A percentile compares a stretch with the other conserved stretches of the same genome.
Evolutionary conservation across 2,113 vertebrate genomes (phyloP).

Genomic region (Pachyramphus minor): DNA sequence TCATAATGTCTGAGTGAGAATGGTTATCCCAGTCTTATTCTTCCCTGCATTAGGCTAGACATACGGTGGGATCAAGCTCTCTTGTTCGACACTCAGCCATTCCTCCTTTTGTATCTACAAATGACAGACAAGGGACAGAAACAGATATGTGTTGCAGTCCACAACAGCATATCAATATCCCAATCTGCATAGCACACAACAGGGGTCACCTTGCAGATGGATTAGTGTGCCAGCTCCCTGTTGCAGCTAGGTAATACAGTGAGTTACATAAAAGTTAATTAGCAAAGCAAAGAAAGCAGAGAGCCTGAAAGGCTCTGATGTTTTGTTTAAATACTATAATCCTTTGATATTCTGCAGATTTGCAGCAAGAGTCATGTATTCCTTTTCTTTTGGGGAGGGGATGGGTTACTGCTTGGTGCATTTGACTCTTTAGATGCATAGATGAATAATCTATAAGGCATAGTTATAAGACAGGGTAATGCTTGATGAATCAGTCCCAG

Average conservation of each 20-base stretch:
- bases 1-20: background rate
- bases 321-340: conserved; percentile 48
- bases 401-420: background rate
- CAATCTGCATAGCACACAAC: conserved; percentile 40
- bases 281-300: conserved; percentile 54
- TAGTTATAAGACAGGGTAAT: background rate
- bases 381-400: background rate
- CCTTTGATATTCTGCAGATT: conserved; percentile 11
- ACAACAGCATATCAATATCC: conserved; percentile 48
- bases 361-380: background rate
- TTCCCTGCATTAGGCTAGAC: conserved; percentile 7
- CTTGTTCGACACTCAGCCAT: background rate
- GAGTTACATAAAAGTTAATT: conserved; percentile 51
- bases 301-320: conserved; percentile 3
- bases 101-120: conserved; percentile 16
- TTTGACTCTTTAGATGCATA: background rate
- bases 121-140: conserved; percentile 38
- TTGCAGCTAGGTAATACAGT: conserved; percentile 29
- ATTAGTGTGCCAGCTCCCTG: conserved; percentile 35
- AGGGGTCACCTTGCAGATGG: conserved; percentile 60
- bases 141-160: conserved; percentile 17
- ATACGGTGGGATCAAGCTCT: background rate
- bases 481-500: background rate
- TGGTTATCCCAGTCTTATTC: conserved; percentile 30
- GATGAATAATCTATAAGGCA: background rate